Conservation (phyloP, 2,797 vertebrate genomes). For the Gambelia wislizenii region DNA sequence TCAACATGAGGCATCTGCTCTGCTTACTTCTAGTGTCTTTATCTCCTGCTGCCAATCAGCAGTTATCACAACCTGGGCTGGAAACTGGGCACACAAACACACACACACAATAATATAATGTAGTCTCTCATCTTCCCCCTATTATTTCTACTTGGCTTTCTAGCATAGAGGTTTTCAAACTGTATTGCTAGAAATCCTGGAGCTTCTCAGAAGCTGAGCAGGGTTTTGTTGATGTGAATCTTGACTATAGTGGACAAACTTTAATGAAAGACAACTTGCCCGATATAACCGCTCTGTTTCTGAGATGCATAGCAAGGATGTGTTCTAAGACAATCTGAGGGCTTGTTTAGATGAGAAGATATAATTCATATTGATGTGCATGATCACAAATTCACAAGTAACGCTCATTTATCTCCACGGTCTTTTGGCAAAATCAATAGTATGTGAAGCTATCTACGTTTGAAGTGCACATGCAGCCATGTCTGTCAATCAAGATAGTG, state of each 20-base stretch:
- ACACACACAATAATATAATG: neutral
- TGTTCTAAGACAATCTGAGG: neutral
- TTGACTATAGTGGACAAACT: neutral
- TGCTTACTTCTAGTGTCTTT: slow-evolving; percentile 16
- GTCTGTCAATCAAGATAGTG: too few species aligned
- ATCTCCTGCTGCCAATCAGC: slow-evolving; percentile 52
- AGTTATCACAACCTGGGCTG: neutral
- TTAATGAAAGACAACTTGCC: neutral
- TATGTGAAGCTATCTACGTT: too few species aligned
- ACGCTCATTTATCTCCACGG: too few species aligned
- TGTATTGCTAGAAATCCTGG: neutral
- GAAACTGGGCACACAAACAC: too few species aligned
- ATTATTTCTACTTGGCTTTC: neutral
- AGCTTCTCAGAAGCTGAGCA: neutral
- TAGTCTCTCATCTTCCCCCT: neutral
- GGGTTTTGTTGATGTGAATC: neutral
- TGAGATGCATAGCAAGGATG: neutral
- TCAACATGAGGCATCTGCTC: slow-evolving; percentile 38
- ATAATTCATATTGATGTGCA: too few species aligned
- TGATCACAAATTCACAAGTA: too few species aligned
- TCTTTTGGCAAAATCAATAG: too few species aligned
- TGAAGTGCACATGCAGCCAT: too few species aligned
- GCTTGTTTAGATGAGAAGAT: too few species aligned
- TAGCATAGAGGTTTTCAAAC: neutral
- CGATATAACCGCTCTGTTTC: neutral